A percentile compares a stretch with the other conserved stretches of the same genome.
Evolutionary conservation across 1,140 invertebrate species (phyloP).

Genomic region (Leptinotarsa lineolata): DNA sequence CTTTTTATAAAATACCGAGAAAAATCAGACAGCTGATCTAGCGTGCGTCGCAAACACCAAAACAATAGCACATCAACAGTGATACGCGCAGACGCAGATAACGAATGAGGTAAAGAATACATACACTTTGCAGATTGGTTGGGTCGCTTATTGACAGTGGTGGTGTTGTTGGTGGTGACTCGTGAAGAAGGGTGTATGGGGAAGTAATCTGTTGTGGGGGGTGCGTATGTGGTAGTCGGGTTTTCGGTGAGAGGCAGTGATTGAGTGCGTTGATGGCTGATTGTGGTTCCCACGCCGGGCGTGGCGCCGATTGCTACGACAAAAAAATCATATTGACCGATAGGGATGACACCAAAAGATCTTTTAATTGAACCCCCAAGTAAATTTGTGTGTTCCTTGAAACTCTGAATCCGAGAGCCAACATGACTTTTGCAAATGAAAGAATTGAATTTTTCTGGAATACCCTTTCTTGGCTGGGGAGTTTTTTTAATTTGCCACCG

Average conservation of each 20-base stretch:
- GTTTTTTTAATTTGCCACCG: too few species aligned
- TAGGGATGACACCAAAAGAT: not conserved
- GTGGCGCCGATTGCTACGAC: constrained; percentile 43
- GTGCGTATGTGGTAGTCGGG: constrained; percentile 31
- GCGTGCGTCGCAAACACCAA: not conserved
- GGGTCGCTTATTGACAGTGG: constrained; percentile 26
- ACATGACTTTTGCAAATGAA: too few species aligned
- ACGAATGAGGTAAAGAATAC: constrained; percentile 39
- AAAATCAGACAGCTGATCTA: too few species aligned
- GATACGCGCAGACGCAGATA: not conserved
- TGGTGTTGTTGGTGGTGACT: constrained; percentile 37
- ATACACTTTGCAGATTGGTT: constrained; percentile 51
- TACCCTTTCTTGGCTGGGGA: too few species aligned
- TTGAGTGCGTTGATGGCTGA: constrained; percentile 66
- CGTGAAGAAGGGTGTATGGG: constrained; percentile 50
- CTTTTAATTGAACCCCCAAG: not conserved
- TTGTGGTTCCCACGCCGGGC: constrained; percentile 44
- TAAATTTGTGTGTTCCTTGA: too few species aligned
- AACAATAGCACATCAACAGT: not conserved
- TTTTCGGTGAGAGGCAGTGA: constrained; percentile 63
- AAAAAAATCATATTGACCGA: constrained; percentile 21
- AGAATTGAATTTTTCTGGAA: too few species aligned
- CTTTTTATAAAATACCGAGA: too few species aligned
- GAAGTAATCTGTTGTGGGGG: constrained; percentile 35
- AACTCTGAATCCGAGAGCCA: too few species aligned